phyloP scores from a whole-genome alignment of 1,140 invertebrate species.

The Anoplophora glabripennis region DNA sequence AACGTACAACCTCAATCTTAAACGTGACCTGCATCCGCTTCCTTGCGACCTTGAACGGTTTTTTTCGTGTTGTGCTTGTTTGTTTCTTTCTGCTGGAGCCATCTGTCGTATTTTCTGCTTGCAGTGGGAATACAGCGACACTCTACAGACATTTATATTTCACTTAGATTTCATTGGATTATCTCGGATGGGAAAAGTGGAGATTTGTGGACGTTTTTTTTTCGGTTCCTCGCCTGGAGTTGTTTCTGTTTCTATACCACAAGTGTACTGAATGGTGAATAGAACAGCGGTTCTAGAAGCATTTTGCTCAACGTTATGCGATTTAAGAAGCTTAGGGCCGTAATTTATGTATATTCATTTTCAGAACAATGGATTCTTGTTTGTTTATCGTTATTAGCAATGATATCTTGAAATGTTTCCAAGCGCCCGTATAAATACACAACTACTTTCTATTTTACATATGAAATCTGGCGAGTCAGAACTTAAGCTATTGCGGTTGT shows the following conservation, averaged over 20 bases:
- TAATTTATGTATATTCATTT: too few relatives aligned
- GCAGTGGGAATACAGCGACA: constrained; percentile 12
- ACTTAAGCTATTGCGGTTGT: too few relatives aligned
- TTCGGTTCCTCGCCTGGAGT: constrained; percentile 7
- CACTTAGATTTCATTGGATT: constrained; percentile 27
- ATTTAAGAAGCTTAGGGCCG: too few relatives aligned
- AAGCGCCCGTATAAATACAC: too few relatives aligned
- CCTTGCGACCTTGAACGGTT: constrained; percentile 18
- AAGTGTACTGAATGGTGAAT: constrained; percentile 13
- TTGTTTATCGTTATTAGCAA: too few relatives aligned
- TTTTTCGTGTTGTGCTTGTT: constrained; percentile 1
- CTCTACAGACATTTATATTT: constrained; percentile 25
- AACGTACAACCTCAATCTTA: constrained; percentile 19
- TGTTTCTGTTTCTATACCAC: constrained; percentile 10
- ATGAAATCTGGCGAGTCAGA: too few relatives aligned
- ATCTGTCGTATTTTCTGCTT: constrained; percentile 6
- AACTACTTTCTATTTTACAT: too few relatives aligned
- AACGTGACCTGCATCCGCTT: constrained; percentile 24
- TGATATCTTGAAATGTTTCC: too few relatives aligned
- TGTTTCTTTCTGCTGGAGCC: constrained; percentile 11
- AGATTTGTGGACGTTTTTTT: constrained; percentile 27
- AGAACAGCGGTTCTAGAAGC: background rate
- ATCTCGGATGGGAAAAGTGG: constrained; percentile 17
- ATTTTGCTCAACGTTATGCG: too few relatives aligned
- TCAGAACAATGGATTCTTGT: too few relatives aligned